phyloP scores from a whole-genome alignment of 35 echinoderm and acorn worm species.

The Nesometra sesokonis region DNA sequence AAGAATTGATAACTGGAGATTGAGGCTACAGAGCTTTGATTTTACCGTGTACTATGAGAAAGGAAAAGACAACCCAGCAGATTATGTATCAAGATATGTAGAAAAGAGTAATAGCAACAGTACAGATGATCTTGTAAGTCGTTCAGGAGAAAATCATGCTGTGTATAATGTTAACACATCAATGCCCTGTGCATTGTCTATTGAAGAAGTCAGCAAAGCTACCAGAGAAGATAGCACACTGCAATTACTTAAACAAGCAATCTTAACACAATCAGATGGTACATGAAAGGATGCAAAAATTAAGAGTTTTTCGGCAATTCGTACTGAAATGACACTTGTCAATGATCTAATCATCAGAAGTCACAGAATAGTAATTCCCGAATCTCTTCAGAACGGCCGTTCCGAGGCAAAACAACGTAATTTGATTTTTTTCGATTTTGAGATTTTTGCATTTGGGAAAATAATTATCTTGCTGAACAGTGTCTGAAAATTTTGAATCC shows the following conservation, averaged over 20 bases:
- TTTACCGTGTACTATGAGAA: background rate
- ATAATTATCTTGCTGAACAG: too few species aligned
- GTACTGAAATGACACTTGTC: background rate
- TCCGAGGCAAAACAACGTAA: too few species aligned
- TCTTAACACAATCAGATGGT: background rate
- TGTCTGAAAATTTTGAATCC: too few species aligned
- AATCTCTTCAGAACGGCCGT: background rate
- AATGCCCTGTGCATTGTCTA: too few species aligned
- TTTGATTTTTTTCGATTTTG: too few species aligned
- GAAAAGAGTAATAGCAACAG: background rate
- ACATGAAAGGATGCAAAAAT: background rate
- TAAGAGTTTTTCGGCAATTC: background rate
- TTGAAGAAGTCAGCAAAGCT: too few species aligned
- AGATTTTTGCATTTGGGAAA: too few species aligned
- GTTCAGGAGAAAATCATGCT: too few species aligned
- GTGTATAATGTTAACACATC: too few species aligned
- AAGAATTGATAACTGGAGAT: constrained; percentile 7
- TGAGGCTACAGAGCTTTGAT: background rate
- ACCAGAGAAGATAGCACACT: too few species aligned
- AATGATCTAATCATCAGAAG: background rate
- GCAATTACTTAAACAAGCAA: background rate
- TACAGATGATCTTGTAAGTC: too few species aligned
- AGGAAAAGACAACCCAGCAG: background rate
- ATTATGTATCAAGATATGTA: background rate
- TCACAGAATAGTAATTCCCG: background rate